These are phyloP conservation scores for Thinocorus orbignyianus DNA, from an alignment of 2,113 vertebrate genomes.

Conservation along the genomic window DNA sequence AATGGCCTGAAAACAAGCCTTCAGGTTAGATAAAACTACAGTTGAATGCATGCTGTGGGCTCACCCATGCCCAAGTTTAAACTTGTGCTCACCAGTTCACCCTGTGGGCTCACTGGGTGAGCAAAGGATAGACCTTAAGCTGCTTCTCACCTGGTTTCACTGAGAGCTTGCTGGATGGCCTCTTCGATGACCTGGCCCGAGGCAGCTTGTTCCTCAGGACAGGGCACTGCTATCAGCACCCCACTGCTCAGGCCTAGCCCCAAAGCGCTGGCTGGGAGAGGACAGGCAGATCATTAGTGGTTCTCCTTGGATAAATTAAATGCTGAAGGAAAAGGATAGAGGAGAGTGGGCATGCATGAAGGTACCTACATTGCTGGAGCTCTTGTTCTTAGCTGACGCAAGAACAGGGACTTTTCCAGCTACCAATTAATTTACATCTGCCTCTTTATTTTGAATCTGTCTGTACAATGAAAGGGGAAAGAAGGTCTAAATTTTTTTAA, in stretches of 20 bases:
- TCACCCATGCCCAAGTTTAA: background rate
- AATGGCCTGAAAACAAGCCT: background rate
- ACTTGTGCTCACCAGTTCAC: background rate
- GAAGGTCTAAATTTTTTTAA: background rate
- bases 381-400: background rate
- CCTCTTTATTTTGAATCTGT: background rate
- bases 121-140: background rate
- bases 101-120: background rate
- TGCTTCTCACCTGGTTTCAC: constrained; percentile 77
- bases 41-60: background rate
- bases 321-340: background rate
- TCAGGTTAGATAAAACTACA: background rate
- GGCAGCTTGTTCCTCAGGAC: constrained; percentile 79
- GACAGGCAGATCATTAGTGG: background rate
- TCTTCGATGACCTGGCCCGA: constrained; percentile 79
- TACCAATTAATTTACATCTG: background rate
- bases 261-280: constrained; percentile 68
- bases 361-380: background rate
- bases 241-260: constrained; percentile 82
- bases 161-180: constrained; percentile 80
- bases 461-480: background rate
- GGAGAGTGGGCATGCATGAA: background rate
- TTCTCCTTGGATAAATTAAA: background rate
- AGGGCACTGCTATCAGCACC: constrained; percentile 85
- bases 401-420: background rate